Base-by-base conservation (phyloP, 2,888 invertebrate species). In the Merodon equestris region DNA sequence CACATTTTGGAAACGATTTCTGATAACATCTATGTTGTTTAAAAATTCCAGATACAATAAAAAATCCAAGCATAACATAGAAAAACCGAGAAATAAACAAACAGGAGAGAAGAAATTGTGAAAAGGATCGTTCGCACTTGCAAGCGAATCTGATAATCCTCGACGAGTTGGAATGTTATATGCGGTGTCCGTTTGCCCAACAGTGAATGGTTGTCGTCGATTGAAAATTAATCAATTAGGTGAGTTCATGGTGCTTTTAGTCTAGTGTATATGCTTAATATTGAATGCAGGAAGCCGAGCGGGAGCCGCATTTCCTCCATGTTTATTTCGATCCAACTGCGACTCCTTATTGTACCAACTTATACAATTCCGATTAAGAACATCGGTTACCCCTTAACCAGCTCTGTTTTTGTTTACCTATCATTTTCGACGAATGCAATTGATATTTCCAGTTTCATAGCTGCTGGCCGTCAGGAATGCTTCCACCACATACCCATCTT, bases 151-250 rank as follows among this genome's bases (percentile, higher is more conserved):
- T 72, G 73, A 75, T 56, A 58, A 68, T 81, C 76, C 64, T 81
- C 74, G 76, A 74, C 86, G 85, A 85, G 84, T 87, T 88, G 88
- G 88, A 88, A 88, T 88, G 88, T 87, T 88, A 88, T 85, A 88
- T 88, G 88, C 86, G 85, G 88, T 87, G 86, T 86, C 84, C 84
- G 84, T 85, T 85, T 83, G 84, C 84, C 85, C 84, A 85, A 86
- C 84, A 86, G 85, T 87, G 86, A 86, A 86, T 86, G 85, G 85
- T 82, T 82, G 85, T 85, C 82, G 82, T 81, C 82, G 82, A 82
- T 83, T 82, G 75, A 83, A 72, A 61, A 72, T 63, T 40, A 72
- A 72, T 58, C 51, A 67, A 72, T 67, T 77, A 72, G 67, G 77
- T 77, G 72, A 77, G 77, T 72, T 57, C 38, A 12, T 44, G 19